Conservation (phyloP, 2,113 vertebrate species). For the Herpailurus yagouaroundi region DNA sequence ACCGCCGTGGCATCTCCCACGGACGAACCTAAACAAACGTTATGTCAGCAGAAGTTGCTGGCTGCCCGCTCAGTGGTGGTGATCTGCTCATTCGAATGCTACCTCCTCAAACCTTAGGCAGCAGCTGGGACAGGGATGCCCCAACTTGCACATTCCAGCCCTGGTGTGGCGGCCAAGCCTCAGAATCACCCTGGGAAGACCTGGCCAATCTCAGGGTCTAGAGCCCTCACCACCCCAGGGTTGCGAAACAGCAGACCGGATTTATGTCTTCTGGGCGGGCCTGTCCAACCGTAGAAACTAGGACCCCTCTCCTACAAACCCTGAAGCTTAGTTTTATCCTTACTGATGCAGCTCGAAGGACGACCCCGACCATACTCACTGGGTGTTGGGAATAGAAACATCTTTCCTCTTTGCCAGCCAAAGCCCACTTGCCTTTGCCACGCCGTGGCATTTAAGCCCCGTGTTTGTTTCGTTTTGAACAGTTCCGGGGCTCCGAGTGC, state of each 20-base stretch:
- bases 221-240: no score
- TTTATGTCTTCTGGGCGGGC: not conserved
- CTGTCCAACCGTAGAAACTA: not conserved
- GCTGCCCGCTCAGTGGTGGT: no score
- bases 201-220: not conserved
- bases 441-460: not conserved
- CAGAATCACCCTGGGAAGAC: not conserved
- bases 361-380: not conserved
- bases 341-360: not conserved
- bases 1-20: not conserved
- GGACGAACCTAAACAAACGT: not conserved
- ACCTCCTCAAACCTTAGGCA: not conserved
- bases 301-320: not conserved
- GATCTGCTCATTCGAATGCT: not conserved
- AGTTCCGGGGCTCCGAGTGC: not conserved
- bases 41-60: not conserved
- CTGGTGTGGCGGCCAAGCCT: not conserved
- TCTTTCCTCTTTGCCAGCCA: not conserved
- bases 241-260: not conserved
- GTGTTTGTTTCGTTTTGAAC: slow-evolving; percentile 4
- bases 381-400: not conserved
- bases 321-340: not conserved
- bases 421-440: not conserved
- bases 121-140: no score
- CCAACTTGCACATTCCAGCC: fast-evolving